Evolutionary conservation across 1,140 invertebrate genomes (phyloP).

Genomic region (Euura saliciscinereae): DNA sequence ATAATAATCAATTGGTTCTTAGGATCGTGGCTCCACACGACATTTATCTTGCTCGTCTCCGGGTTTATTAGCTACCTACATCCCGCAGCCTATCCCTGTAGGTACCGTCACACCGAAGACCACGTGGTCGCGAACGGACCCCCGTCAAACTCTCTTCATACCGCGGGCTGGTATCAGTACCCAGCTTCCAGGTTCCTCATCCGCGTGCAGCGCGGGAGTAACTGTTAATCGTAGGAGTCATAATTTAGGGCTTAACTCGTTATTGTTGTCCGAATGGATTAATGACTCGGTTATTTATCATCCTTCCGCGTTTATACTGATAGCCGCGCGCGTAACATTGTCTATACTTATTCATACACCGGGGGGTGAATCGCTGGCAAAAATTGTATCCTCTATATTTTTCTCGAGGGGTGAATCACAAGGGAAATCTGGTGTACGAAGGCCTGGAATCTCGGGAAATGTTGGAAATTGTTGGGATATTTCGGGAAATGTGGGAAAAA

Average conservation of each 20-base stretch:
- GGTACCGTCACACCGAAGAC: neutral
- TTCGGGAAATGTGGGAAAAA: too few relatives aligned
- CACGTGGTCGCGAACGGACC: neutral
- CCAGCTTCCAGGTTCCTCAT: neutral
- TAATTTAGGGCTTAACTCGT: neutral
- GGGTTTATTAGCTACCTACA: constrained; percentile 3
- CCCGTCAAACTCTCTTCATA: neutral
- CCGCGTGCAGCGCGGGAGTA: neutral
- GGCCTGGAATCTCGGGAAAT: too few relatives aligned
- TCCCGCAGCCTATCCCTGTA: neutral
- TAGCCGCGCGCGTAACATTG: too few relatives aligned
- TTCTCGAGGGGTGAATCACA: too few relatives aligned
- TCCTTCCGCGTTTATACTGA: neutral
- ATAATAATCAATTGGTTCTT: constrained; percentile 18
- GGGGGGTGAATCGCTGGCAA: too few relatives aligned
- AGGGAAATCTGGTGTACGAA: too few relatives aligned
- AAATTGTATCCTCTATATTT: too few relatives aligned
- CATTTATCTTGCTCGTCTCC: constrained; percentile 7
- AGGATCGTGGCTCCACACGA: constrained; percentile 14
- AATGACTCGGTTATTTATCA: neutral
- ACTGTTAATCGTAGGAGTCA: constrained; percentile 5
- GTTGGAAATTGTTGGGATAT: too few relatives aligned
- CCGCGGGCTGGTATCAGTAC: neutral
- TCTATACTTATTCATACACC: too few relatives aligned
- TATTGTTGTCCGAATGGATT: neutral